Evolutionary conservation across 2,888 invertebrate genomes (phyloP), one percentile per base, ranked within the genome.

Genomic region (Leptinotarsa peninsularis): DNA sequence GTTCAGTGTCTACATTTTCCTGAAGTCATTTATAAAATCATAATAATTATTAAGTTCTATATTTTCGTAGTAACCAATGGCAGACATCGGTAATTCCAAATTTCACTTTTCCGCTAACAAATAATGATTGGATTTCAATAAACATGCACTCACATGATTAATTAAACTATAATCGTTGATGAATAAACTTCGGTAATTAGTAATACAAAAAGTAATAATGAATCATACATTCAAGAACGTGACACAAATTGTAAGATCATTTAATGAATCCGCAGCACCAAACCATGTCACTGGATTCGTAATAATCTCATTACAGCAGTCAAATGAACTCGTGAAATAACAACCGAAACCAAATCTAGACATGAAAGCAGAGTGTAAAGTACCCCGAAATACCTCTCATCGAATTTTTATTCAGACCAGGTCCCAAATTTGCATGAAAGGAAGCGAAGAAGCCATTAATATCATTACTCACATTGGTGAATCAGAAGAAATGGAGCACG

Each of bases 261-360:
- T 43, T 18, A 63, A 63, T 18, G 43, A 21, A 63, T 63, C 17
- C 63, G 17, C 10, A 63, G 5, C n/a, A 63, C 43, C 43, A 43
- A 43, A 43, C 10, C 68, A 7, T 68, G 68, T 68, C 68, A 54
- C 52, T 13, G 4, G 50, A 27, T 54, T 54, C 52, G 68, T 68
- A 68, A 68, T 18, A n/a, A 68, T 27, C 68, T 68, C 50, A 68
- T 68, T 68, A 68, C 68, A 54, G 52, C 23, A 52, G 49, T n/a
- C 14, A 68, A 52, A 68, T 52, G 68, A 54, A 50, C 52, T 27
- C 52, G 52, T 50, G 23, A 21, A 68, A 15, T 27, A 13, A 54
- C 33, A 68, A 68, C 27, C 3, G 27, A 52, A 52, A 27, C 54
- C 52, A 68, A 68, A 68, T 68, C 52, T 68, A 49, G 54, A 68